These are phyloP conservation scores for Hipposideros larvatus DNA, from an alignment of 2,797 vertebrate species.

Conservation along the genomic window DNA sequence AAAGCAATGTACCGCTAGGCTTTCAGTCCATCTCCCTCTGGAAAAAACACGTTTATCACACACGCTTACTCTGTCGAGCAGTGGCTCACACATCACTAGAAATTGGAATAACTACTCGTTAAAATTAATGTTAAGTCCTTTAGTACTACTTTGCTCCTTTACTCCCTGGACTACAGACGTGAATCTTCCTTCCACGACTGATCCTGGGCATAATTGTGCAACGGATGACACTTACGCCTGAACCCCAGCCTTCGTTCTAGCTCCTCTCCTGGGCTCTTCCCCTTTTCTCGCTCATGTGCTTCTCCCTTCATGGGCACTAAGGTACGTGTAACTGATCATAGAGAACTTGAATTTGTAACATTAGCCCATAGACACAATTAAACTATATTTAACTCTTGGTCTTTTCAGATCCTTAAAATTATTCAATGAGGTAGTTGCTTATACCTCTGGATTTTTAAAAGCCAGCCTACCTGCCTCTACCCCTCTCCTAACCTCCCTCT, in stretches of 20 bases:
- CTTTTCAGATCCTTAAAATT: not conserved
- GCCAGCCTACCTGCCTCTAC: too few relatives aligned
- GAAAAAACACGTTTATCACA: not conserved
- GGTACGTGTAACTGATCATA: not conserved
- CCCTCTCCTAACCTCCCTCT: not conserved
- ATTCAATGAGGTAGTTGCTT: not conserved
- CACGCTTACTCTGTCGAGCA: not conserved
- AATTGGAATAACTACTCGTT: not conserved
- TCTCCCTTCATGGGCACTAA: not conserved
- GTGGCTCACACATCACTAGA: not conserved
- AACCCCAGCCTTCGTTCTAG: not conserved
- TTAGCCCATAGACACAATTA: not conserved
- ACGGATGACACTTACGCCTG: rapidly evolving
- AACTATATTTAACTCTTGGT: not conserved
- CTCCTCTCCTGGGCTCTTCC: rapidly evolving
- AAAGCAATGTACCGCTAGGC: not conserved
- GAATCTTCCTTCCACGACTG: not conserved
- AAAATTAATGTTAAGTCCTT: not conserved
- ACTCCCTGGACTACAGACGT: not conserved
- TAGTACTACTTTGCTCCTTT: not conserved
- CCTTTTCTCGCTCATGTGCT: too few relatives aligned
- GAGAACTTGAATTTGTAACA: not conserved
- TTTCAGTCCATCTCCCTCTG: not conserved
- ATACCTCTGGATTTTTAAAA: not conserved
- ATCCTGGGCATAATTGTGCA: not conserved